phyloP scores from a whole-genome alignment of 2,113 vertebrate genomes.

The Chaetops frenatus region DNA sequence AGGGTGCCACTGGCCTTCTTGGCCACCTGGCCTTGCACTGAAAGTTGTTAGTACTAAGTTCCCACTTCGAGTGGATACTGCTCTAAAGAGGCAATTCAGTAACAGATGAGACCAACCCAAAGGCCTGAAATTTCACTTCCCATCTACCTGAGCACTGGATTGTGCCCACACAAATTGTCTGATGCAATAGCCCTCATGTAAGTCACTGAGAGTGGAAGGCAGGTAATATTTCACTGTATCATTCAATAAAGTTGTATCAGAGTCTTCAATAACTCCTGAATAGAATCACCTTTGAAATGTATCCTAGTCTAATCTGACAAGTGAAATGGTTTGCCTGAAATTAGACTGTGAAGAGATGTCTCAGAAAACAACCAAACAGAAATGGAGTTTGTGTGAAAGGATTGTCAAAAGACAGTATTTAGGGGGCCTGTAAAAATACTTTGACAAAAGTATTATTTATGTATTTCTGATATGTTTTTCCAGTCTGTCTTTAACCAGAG shows the following conservation, averaged over 20 bases:
- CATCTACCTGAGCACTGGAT: not conserved
- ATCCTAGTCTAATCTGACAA: not conserved
- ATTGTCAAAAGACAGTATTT: not conserved
- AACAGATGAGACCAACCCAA: not conserved
- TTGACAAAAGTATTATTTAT: not conserved
- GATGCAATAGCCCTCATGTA: not conserved
- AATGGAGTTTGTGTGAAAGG: not conserved
- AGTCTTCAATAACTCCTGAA: slow-evolving; percentile 18
- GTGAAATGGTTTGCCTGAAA: not conserved
- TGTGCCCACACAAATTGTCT: not conserved
- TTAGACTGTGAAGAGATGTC: not conserved
- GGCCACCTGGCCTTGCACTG: not conserved
- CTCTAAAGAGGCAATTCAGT: not conserved
- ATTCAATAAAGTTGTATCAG: not conserved
- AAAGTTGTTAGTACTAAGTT: not conserved
- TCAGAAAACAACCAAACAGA: not conserved
- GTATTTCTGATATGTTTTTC: not conserved
- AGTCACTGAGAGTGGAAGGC: not conserved
- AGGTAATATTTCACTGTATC: not conserved
- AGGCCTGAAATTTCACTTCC: not conserved
- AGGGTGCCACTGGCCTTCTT: not conserved
- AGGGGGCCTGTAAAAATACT: not conserved
- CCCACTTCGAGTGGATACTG: not conserved
- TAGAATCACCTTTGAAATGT: not conserved
- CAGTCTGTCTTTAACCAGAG: not conserved